These are phyloP conservation scores for Selenia dentaria DNA, from an alignment of 2,888 invertebrate species.

Conservation along the genomic window DNA sequence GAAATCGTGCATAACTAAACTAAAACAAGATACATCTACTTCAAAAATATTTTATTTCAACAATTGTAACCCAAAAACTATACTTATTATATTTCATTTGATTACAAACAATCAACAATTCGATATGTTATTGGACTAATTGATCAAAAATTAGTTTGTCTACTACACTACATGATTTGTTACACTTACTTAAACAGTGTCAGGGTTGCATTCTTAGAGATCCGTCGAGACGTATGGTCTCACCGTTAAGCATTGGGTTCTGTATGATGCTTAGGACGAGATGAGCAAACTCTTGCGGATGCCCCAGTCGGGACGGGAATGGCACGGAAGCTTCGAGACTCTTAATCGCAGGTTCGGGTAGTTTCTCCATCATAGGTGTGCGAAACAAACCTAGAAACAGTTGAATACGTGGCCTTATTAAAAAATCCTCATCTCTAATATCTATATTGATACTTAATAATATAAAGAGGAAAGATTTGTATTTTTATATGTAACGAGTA, in stretches of 20 bases:
- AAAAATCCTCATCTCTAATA: too few relatives aligned
- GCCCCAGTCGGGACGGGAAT: slow-evolving; percentile 81
- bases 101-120: neutral
- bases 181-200: slow-evolving; percentile 13
- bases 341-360: slow-evolving; percentile 79
- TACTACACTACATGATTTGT: neutral
- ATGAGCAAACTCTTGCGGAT: slow-evolving; percentile 80
- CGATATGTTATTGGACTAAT: neutral
- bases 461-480: too few relatives aligned
- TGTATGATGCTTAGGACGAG: slow-evolving; percentile 82
- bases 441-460: too few relatives aligned
- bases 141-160: neutral
- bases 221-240: slow-evolving; percentile 84
- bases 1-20: slow-evolving; percentile 1
- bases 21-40: slow-evolving; percentile 17
- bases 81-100: too few relatives aligned
- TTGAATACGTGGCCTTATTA: too few relatives aligned
- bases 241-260: slow-evolving; percentile 84
- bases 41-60: slow-evolving; percentile 9
- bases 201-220: slow-evolving; percentile 83
- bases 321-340: slow-evolving; percentile 77
- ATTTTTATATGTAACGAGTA: too few relatives aligned
- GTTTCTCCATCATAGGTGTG: slow-evolving; percentile 76
- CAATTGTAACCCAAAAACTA: neutral
- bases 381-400: slow-evolving; percentile 77